Percentiles rank a stretch among this genome's conserved stretches.
phyloP scores from a whole-genome alignment of 2,797 vertebrate species.

The Sarcoramphus papa region DNA sequence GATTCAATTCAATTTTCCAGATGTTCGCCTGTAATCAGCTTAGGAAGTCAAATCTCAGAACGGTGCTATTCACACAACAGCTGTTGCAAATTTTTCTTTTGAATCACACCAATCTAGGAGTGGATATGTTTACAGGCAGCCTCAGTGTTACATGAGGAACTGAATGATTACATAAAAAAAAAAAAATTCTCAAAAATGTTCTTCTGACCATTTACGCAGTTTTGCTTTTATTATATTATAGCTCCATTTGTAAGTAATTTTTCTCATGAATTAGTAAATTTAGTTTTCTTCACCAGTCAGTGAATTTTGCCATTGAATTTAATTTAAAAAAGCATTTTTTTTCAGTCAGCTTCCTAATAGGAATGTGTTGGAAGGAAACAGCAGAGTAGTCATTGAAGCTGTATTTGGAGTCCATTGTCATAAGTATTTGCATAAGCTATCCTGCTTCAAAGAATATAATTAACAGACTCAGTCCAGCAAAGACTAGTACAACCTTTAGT shows the following conservation, averaged over 20 bases:
- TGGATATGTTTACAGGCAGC: conserved; percentile 55
- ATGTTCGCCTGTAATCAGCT: conserved; percentile 60
- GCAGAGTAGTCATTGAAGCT: not conserved
- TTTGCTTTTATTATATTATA: not conserved
- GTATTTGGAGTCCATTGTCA: not conserved
- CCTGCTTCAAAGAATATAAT: not conserved
- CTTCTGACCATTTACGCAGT: not conserved
- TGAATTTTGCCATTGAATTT: not conserved
- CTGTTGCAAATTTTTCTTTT: conserved; percentile 63
- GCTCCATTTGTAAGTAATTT: not conserved
- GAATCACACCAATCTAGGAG: conserved; percentile 45
- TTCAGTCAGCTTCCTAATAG: not conserved
- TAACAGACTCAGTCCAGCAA: not conserved
- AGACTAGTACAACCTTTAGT: not conserved
- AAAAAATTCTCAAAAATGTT: not conserved
- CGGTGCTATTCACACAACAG: conserved; percentile 60
- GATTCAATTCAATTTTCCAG: conserved; percentile 66
- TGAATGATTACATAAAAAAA: not conserved
- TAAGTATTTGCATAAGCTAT: not conserved
- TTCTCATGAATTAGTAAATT: not conserved
- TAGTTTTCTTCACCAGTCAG: not conserved
- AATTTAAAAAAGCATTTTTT: not conserved
- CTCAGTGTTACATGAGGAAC: conserved; percentile 6
- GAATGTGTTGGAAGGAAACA: not conserved
- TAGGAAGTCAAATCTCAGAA: conserved; percentile 58